Base-by-base conservation (phyloP, 2,113 vertebrate species). In the Chaetorhynchus papuensis region DNA sequence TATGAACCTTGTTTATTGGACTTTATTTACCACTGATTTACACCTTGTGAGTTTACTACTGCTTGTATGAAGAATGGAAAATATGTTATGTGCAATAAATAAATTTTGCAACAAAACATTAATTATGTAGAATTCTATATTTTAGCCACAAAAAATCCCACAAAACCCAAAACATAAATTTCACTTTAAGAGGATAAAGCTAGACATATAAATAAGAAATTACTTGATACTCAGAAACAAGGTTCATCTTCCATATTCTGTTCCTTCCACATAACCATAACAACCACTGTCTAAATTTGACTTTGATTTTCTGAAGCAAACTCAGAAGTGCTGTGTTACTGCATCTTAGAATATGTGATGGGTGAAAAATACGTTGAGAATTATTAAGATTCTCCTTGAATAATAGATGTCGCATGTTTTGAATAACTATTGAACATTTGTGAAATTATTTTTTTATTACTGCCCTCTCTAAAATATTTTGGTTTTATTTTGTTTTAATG, bases 41-140 rank as follows among this genome's bases (percentile, higher is more conserved):
- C 23, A 47, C 0, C 2, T 39, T 33, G 4, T 54, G 23, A 74
- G 47, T 18, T n/a, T 89, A 19, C 31, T 56, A 30, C 11, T 68
- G 11, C 15, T 28, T 52, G 23, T 49, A 37, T 10, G 41, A 64
- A 57, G 33, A 71, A 47, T 37, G 5, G 30, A 61, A 83, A 79
- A 60, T 23, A 57, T 3, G 4, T 1, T 13, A 50, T 13, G 31
- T 37, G 30, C 52, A 45, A 56, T 31, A 31, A 61, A 52, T 1
- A 3, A 47, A 19, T 57, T 83, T 44, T 47, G 4, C 9, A 30
- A 86, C 70, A 69, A 60, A 6, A 0, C 0, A 54, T 3, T 10
- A 19, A 45, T 39, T 15, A 20, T 6, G 1, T 47, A 35, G 15
- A 72, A 49, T 13, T 61, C 11, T 31, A 7, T 45, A 60, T 52